These are phyloP conservation scores for Chloebia gouldiae DNA, from an alignment of 2,113 vertebrate genomes.

Conservation along the genomic window DNA sequence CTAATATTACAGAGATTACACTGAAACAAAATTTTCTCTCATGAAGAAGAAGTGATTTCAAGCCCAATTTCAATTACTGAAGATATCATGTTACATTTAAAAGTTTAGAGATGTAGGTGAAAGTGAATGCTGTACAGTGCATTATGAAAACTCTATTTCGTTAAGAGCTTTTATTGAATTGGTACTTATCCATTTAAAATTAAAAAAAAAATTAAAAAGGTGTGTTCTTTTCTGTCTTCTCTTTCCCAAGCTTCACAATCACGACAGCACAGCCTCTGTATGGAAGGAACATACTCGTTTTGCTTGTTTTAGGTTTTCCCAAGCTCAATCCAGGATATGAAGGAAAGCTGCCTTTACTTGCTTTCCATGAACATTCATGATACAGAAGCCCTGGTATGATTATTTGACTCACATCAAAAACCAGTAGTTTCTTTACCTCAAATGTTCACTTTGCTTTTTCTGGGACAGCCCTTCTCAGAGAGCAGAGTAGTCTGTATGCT, in stretches of 20 bases:
- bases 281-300: fast-evolving
- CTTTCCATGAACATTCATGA: not conserved
- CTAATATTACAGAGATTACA: not conserved
- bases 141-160: not conserved
- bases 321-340: not conserved
- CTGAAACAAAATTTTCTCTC: not conserved
- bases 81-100: not conserved
- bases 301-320: not conserved
- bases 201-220: not conserved
- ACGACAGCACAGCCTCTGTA: not conserved
- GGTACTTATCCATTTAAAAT: not conserved
- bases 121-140: not conserved
- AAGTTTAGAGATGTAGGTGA: not conserved
- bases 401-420: not conserved
- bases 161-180: not conserved
- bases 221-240: not conserved
- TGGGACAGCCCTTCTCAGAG: not conserved
- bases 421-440: not conserved
- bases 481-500: not conserved
- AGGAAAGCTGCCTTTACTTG: not conserved
- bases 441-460: not conserved
- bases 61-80: not conserved
- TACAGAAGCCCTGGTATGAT: not conserved
- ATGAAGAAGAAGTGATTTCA: not conserved
- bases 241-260: not conserved